Base-by-base conservation (phyloP, 2,888 invertebrate species). In the Drosophila niveifrons region DNA sequence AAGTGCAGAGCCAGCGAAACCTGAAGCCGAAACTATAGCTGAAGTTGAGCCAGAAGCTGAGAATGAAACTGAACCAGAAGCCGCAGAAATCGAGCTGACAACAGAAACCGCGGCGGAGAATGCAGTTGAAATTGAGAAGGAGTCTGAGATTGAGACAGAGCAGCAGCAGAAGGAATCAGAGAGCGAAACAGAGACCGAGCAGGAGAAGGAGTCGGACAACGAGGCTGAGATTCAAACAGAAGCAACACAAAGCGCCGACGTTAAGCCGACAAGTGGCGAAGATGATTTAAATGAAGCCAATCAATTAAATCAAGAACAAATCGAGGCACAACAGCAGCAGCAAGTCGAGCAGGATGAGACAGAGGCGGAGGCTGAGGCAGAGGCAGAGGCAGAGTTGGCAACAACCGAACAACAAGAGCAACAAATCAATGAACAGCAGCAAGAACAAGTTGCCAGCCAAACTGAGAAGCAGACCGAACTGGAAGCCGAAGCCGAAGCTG, bases 261-360 rank as follows among this genome's bases (percentile, higher is more conserved):
- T 73, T 59, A 76, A 80, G 80, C 87, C 87, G 86, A 83, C 86
- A 88, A 85, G 88, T 83, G 86, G 72, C 68, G 72, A 83, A 78
- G 79, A 84, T 80, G 78, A 88, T 88, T 80, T 86, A 82, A 88
- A 87, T 88, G 87, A 80, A 84, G 82, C 72, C 78, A 87, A 87
- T 87, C 87, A 80, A 84, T 82, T 88, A 82, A 82, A 74, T 70
- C 75, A 72, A 80, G 78, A 77, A 59, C 78, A 70, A 57, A 72
- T 55, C 18, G 63, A 70, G 57, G 61, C 67, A 47, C 63, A 61
- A 48, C 51, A 63, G 56, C 66, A 66, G 66, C 58, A 58, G 47
- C 69, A 36, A 18, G n/a, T 39, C 9, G 17, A 29, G 28, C 53
- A 46, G 34, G 36, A 53, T 13, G 55, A 50, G 23, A 52, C 61